Evolutionary conservation across 1,140 invertebrate genomes (phyloP).

Genomic region (Drosophila sulfurigaster): DNA sequence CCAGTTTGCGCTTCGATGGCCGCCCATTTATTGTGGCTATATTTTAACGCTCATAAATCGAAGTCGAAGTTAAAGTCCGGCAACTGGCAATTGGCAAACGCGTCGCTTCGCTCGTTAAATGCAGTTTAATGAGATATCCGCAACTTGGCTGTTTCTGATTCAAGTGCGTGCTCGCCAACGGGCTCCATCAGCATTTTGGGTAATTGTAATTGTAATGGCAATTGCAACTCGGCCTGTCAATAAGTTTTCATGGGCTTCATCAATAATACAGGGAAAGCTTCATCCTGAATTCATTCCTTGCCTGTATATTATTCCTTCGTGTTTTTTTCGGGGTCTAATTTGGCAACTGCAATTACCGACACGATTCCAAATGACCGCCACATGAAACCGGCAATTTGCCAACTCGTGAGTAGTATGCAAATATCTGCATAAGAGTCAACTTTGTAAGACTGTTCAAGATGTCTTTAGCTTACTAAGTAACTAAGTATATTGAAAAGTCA

Average conservation of each 20-base stretch:
- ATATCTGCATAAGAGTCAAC: constrained; percentile 36
- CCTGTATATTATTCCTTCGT: constrained; percentile 21
- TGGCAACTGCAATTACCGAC: constrained; percentile 63
- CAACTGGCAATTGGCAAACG: constrained; percentile 30
- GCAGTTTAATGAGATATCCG: constrained; percentile 67
- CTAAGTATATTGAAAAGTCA: not conserved
- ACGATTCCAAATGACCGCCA: constrained; percentile 65
- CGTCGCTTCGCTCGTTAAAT: constrained; percentile 68
- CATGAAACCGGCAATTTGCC: constrained; percentile 52
- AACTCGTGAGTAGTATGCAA: constrained; percentile 64
- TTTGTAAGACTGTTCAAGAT: not conserved
- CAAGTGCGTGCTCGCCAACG: constrained; percentile 63
- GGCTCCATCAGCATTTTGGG: constrained; percentile 64
- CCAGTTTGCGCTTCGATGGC: constrained; percentile 61
- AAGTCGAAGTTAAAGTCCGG: constrained; percentile 31
- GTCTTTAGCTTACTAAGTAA: constrained; percentile 9
- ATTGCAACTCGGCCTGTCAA: constrained; percentile 67
- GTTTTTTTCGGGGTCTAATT: constrained; percentile 33
- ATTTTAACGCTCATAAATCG: constrained; percentile 74
- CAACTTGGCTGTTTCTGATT: not conserved
- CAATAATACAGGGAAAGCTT: constrained; percentile 54
- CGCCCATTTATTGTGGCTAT: constrained; percentile 60
- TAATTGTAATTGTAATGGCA: constrained; percentile 52
- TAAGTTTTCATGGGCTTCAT: constrained; percentile 68
- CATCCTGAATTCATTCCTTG: constrained; percentile 7